Base-by-base conservation (phyloP, 2,888 invertebrate genomes). In the Fragum fragum region DNA sequence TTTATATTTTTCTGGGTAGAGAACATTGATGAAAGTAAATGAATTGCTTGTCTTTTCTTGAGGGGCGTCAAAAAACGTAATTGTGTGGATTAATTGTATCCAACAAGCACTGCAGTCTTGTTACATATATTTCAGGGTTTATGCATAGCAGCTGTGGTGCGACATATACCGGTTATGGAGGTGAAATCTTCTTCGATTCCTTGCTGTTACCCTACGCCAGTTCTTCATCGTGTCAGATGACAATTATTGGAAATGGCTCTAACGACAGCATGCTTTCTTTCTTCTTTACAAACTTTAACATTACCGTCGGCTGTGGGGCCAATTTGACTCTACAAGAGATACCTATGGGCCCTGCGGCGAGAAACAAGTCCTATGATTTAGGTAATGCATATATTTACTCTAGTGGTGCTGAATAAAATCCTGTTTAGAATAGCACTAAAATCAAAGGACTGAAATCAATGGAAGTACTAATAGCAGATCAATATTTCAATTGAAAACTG, bases 261-360 rank as follows among this genome's bases (percentile, higher is more conserved):
- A 52, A 63, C 2, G 68, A 76, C 57, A 73, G 69, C 23, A 77
- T 77, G 79, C 11, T 79, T 11, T 83, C 83, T 7, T n/a, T 83
- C 32, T 83, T 70, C 55, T 83, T 83, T 47, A 70, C 66, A 11
- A 47, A 66, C 14, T 83, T 79, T 39, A 76, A 79, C n/a, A 70
- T 83, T 1, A 55, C 61, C 23, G 70, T 55, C 23, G 68, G 63
- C 3, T 83, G 83, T 26, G 32, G 36, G n/a, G 83, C 79, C 23
- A 83, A 83, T 23, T 23, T 75, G 23, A 75, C 75, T 2, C n/a
- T 63, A 63, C 63, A 63, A 23, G 63, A 63, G n/a, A 63, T 32
- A 32, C 36, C 63, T 3, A 32, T 32, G 32, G 63, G 63, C 2
- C 29, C 18, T 1, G 3, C 14, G 32, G n/a, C 63, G 18, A 63